Evolutionary conservation across 2,888 invertebrate genomes (phyloP).

Genomic region (Trissonchulus latispiculum): DNA sequence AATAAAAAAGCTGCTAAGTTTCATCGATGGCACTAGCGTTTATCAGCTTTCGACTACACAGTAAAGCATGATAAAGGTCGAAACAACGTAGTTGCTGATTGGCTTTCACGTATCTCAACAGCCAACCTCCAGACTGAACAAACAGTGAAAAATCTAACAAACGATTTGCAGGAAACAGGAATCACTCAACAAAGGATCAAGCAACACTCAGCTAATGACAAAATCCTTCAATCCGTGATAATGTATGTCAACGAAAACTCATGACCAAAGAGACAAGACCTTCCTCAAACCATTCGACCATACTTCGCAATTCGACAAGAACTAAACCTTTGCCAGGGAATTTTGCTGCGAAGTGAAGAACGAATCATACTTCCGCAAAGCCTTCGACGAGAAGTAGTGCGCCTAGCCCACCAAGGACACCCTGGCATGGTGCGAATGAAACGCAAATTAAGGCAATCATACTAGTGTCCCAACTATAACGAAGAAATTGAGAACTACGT

Average conservation of each 20-base stretch:
- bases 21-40: neutral
- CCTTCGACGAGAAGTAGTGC: neutral
- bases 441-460: neutral
- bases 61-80: neutral
- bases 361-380: neutral
- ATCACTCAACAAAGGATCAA: neutral
- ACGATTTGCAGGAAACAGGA: neutral
- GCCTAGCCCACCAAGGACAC: neutral
- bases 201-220: neutral
- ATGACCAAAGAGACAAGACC: neutral
- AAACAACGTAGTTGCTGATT: neutral
- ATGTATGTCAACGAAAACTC: neutral
- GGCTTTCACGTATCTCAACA: neutral
- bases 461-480: neutral
- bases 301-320: neutral
- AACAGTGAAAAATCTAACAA: neutral
- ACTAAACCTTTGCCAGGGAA: neutral
- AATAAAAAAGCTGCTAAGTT: neutral
- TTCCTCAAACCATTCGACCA: neutral
- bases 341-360: neutral
- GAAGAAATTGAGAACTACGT: neutral
- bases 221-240: neutral
- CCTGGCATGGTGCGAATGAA: constrained; percentile 10
- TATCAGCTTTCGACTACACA: neutral
- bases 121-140: neutral